phyloP scores from a whole-genome alignment of 2,888 invertebrate species.

The Lasioglossum oenotherae region DNA sequence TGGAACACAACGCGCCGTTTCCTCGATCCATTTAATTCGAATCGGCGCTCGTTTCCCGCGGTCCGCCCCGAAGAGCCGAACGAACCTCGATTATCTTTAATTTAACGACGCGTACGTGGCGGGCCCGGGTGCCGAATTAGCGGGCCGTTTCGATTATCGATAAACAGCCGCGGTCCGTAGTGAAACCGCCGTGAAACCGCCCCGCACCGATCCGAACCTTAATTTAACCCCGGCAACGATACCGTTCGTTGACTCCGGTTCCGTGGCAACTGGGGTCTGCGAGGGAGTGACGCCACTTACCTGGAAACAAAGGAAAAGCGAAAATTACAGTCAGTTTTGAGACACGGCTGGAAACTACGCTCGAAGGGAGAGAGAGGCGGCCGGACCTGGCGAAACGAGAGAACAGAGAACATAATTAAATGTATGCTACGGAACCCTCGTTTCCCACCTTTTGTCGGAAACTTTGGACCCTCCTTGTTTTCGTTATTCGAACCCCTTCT shows the following conservation, averaged over 20 bases:
- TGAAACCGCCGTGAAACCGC: conserved; percentile 5
- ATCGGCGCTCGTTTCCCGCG: conserved; percentile 21
- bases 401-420: conserved; percentile 72
- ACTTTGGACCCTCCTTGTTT: conserved; percentile 61
- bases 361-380: conserved; percentile 24
- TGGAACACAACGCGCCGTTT: conserved; percentile 5
- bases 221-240: conserved; percentile 39
- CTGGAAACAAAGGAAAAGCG: conserved; percentile 77
- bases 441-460: conserved; percentile 66
- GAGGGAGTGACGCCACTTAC: conserved; percentile 72
- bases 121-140: conserved; percentile 43
- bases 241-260: conserved; percentile 2
- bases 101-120: conserved; percentile 43
- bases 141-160: conserved; percentile 38
- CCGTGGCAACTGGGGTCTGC: conserved; percentile 5
- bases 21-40: conserved; percentile 25
- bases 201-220: conserved; percentile 47
- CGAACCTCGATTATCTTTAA: conserved; percentile 51
- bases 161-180: conserved; percentile 17
- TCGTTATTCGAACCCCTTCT: conserved; percentile 32
- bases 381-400: not conserved
- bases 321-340: conserved; percentile 66
- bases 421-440: conserved; percentile 68
- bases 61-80: conserved; percentile 13
- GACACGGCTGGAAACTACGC: conserved; percentile 52